These are phyloP conservation scores for Euzetes globulus DNA, from an alignment of 2,888 invertebrate genomes.

Conservation along the genomic window DNA sequence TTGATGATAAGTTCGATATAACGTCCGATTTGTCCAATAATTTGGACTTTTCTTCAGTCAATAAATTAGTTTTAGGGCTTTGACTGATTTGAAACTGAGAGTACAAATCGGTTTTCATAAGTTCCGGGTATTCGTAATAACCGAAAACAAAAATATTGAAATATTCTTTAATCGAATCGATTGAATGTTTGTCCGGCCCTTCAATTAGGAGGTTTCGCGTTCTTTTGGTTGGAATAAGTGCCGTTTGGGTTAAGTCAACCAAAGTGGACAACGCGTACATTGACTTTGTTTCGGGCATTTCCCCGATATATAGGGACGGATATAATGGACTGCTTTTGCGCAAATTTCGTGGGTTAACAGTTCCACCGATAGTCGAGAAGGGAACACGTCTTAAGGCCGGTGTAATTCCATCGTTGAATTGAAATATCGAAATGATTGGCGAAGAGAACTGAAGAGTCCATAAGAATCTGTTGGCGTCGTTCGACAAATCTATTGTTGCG, in stretches of 20 bases:
- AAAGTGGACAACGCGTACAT: conserved; percentile 33
- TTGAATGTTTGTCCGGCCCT: conserved; percentile 18
- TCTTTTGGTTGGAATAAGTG: conserved; percentile 7
- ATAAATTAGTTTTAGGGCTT: background rate
- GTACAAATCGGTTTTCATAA: background rate
- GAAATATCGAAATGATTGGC: conserved; percentile 82
- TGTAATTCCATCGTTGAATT: conserved; percentile 47
- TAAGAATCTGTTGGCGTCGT: conserved; percentile 58
- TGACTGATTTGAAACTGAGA: conserved; percentile 19
- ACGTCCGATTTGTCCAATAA: background rate
- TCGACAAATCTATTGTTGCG: conserved; percentile 70
- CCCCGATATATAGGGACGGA: conserved; percentile 36
- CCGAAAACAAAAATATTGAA: conserved; percentile 29
- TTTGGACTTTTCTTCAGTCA: conserved; percentile 2
- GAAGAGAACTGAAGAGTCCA: conserved; percentile 83
- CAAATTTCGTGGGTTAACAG: conserved; percentile 16
- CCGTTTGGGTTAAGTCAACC: conserved; percentile 32
- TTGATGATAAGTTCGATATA: background rate
- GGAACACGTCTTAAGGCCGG: conserved; percentile 43
- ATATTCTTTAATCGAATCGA: background rate
- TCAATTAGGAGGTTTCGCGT: conserved; percentile 27
- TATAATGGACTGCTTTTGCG: conserved; percentile 20
- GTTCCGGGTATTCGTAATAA: conserved; percentile 34
- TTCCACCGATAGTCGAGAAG: conserved; percentile 45
- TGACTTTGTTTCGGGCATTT: conserved; percentile 29